Conservation (phyloP, 2,113 vertebrate species). For the Hiodon alosoides region DNA sequence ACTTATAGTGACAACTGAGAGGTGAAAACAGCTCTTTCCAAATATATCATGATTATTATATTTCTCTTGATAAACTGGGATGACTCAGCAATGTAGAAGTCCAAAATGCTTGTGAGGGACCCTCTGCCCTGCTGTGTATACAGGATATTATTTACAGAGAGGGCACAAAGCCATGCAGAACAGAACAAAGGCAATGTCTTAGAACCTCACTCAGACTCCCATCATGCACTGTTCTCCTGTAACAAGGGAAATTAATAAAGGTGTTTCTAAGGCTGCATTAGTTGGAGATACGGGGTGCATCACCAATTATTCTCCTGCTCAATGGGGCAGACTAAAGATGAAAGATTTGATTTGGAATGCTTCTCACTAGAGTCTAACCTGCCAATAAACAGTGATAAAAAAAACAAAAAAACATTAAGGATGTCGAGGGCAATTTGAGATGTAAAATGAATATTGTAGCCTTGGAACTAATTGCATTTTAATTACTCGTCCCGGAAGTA, state of each 20-base stretch:
- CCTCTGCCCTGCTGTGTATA: no score
- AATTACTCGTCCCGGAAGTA: conserved; percentile 22
- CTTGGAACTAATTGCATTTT: conserved; percentile 9
- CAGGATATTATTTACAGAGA: not conserved
- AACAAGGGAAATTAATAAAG: not conserved
- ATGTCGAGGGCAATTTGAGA: conserved; percentile 9
- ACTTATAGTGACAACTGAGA: no score
- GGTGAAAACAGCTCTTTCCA: no score
- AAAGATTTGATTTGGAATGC: not conserved
- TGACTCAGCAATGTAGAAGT: no score
- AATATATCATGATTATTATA: no score
- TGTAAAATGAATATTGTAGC: conserved; percentile 10
- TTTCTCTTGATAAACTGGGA: no score
- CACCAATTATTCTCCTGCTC: not conserved
- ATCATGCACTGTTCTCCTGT: no score
- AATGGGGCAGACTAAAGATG: not conserved
- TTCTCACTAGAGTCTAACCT: not conserved
- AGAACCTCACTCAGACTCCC: no score
- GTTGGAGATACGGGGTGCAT: not conserved
- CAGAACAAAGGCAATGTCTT: not conserved
- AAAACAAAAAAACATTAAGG: conserved; percentile 7
- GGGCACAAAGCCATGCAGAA: not conserved
- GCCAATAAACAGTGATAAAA: conserved; percentile 15
- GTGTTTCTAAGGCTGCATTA: no score
- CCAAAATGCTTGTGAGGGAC: no score